Conservation (phyloP, 2,888 invertebrate genomes). For the Euplexia lucipara region DNA sequence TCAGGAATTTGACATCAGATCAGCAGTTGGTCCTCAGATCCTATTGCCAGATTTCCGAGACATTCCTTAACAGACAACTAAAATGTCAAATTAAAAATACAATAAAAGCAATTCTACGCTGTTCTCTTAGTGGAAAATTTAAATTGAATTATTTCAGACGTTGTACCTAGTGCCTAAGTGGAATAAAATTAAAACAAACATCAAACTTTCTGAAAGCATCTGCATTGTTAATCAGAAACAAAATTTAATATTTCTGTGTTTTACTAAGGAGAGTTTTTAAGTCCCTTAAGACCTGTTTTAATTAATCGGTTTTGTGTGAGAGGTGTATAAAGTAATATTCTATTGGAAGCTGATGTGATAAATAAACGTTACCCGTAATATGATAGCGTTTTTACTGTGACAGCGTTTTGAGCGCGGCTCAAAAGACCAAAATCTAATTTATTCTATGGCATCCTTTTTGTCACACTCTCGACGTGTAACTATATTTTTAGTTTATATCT, state of each 20-base stretch:
- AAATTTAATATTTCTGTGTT: slow-evolving; percentile 52
- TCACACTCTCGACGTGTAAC: too few relatives aligned
- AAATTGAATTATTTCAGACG: slow-evolving; percentile 55
- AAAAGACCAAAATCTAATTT: too few relatives aligned
- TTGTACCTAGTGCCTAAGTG: slow-evolving; percentile 45
- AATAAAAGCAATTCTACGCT: slow-evolving; percentile 34
- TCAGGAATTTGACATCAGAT: background rate
- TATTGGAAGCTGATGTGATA: background rate
- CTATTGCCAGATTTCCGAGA: background rate
- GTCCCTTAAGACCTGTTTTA: slow-evolving; percentile 22
- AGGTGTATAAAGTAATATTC: background rate
- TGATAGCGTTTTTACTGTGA: too few relatives aligned
- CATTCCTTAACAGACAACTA: slow-evolving; percentile 3
- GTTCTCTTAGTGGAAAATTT: slow-evolving; percentile 43
- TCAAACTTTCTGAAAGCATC: slow-evolving; percentile 50
- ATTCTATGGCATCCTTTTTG: too few relatives aligned
- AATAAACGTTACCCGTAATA: too few relatives aligned
- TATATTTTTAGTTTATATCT: too few relatives aligned
- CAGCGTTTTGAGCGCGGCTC: too few relatives aligned
- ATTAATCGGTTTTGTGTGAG: slow-evolving; percentile 22
- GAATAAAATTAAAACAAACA: slow-evolving; percentile 66
- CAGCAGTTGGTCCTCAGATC: background rate
- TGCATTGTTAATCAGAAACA: slow-evolving; percentile 58
- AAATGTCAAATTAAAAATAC: slow-evolving; percentile 23
- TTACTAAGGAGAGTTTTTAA: slow-evolving; percentile 6